Conservation (phyloP, 2,113 vertebrate species). For the Semnornis frantzii region DNA sequence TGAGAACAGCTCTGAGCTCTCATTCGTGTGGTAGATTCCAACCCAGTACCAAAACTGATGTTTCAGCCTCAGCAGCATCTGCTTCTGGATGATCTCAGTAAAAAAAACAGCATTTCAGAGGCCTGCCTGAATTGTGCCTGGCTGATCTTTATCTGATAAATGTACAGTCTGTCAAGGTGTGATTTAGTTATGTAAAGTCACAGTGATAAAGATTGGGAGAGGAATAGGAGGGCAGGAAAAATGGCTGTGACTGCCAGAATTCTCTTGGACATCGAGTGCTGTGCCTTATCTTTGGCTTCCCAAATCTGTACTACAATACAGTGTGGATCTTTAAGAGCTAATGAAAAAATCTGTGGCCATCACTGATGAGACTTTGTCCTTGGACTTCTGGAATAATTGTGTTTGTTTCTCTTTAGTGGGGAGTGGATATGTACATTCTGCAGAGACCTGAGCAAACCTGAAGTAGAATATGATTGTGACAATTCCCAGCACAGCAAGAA, state of each 20-base stretch:
- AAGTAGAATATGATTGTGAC: conserved; percentile 95
- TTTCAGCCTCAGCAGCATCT: neutral
- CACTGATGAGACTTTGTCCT: neutral
- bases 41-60: neutral
- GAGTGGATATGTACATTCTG: conserved; percentile 99
- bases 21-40: neutral
- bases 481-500: conserved; percentile 87
- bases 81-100: neutral
- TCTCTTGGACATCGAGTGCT: neutral
- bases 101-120: neutral
- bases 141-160: neutral
- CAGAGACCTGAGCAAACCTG: conserved; percentile 88
- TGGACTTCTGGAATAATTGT: conserved; percentile 35
- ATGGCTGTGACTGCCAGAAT: neutral
- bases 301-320: neutral
- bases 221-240: neutral
- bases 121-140: neutral
- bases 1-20: neutral
- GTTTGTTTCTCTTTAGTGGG: conserved; percentile 78
- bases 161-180: neutral
- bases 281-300: neutral
- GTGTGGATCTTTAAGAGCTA: neutral
- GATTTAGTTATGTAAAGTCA: neutral
- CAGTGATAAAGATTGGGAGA: neutral
- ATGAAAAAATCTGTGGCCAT: neutral